Evolutionary conservation across 2,113 vertebrate species (phyloP).

Genomic region (Azemiops feae): DNA sequence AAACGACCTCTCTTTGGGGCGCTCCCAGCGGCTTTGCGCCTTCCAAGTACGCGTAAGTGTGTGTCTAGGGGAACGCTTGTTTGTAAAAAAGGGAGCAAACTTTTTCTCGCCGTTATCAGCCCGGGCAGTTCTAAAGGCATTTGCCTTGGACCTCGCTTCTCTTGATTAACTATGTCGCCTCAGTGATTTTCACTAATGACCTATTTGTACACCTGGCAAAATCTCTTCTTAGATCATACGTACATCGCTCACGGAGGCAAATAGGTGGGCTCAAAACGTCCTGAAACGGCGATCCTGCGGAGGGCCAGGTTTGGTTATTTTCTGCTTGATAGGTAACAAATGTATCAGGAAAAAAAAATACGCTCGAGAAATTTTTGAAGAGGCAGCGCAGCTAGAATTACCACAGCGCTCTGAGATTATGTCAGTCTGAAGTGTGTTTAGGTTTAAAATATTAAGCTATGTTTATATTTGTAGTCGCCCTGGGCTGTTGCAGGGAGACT

Average conservation of each 20-base stretch:
- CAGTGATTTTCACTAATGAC: neutral
- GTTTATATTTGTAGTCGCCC: neutral
- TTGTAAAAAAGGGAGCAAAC: constrained; percentile 7
- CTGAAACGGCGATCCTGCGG: neutral
- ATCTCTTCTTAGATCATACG: neutral
- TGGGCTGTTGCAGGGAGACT: neutral
- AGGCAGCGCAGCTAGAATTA: neutral
- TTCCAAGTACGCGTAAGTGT: neutral
- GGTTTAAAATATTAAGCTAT: neutral
- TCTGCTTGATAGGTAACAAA: neutral
- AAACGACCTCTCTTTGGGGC: neutral
- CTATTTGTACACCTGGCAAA: neutral
- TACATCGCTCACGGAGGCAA: neutral
- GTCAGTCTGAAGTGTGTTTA: neutral
- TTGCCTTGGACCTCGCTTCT: neutral
- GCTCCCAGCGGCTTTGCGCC: neutral
- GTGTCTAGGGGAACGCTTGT: neutral
- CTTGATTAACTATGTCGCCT: neutral
- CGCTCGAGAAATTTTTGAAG: neutral
- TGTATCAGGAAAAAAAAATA: neutral
- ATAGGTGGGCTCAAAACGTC: neutral
- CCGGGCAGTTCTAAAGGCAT: neutral
- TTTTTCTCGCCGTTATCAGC: neutral
- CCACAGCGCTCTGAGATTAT: neutral
- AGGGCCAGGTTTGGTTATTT: neutral